Evolutionary conservation across 2,113 vertebrate species (phyloP).

Genomic region (Protomyctophum bolini): DNA sequence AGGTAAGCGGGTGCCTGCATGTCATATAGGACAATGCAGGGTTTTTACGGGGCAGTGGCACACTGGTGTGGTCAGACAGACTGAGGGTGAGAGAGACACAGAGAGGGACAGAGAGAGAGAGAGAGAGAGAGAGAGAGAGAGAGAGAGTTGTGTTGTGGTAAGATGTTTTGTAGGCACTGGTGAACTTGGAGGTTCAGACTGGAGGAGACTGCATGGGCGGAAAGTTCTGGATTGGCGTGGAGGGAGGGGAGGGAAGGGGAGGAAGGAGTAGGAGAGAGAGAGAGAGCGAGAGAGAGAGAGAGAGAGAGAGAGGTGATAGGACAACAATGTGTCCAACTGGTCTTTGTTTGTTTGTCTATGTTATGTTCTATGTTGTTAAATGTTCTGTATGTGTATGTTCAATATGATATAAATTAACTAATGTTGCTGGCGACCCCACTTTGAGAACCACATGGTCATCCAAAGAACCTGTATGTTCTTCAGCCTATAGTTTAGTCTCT

Average conservation of each 20-base stretch:
- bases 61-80: not conserved
- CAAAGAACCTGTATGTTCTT: too few relatives aligned
- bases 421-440: too few relatives aligned
- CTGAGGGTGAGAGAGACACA: constrained; percentile 9
- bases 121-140: not conserved
- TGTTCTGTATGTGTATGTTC: too few relatives aligned
- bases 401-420: not conserved
- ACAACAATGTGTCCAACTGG: constrained; percentile 16
- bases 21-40: not conserved
- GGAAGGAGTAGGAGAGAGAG: constrained; percentile 39
- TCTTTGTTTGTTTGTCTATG: constrained; percentile 1
- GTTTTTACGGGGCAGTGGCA: not conserved
- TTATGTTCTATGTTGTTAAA: not conserved
- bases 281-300: constrained; percentile 21
- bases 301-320: not conserved
- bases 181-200: constrained; percentile 1
- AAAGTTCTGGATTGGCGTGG: constrained; percentile 29
- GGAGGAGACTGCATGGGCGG: constrained; percentile 37
- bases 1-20: constrained; percentile 56
- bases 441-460: too few relatives aligned
- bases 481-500: too few relatives aligned
- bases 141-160: constrained; percentile 2
- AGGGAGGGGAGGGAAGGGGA: constrained; percentile 40
- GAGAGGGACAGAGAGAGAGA: constrained; percentile 1
- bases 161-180: constrained; percentile 4